Base-by-base conservation (phyloP, 1,140 invertebrate species). In the Coptotermes formosanus region DNA sequence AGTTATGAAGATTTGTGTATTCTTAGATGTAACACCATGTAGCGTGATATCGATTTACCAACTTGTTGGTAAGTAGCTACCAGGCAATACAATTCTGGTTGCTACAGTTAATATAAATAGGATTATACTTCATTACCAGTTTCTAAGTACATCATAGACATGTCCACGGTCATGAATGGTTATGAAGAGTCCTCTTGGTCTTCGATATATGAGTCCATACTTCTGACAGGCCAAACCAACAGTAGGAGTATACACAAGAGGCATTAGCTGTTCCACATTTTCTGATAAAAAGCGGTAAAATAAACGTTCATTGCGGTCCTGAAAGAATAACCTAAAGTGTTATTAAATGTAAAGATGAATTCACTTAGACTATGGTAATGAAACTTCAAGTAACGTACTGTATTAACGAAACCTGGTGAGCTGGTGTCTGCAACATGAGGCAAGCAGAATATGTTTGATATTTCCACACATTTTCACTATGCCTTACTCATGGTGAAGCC, bases 191-290 rank as follows among this genome's bases (percentile, higher is more conserved):
- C 99, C 99, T 90, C 97, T 95, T 1, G 98, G 98, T 90, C 98
- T 93, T 85, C 97, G 94, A 90, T 98, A 99, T 89, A 99, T 97
- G 45, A 98, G 94, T 52, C 98, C 98, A 90, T 98, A 99, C 89
- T 98, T 97, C 91, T 99, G 98, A 90, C 99, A 99, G 0, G 98
- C 98, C 88, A 97, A 92, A 0, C 99, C 99, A 21, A 99, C 99
- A 12, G 98, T 99, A 1, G 99, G 98, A 0, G 98, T 99, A 91
- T 99, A 99, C 7, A 99, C 97, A 89, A 99, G 97, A 0, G 99
- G 99, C 96, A 99, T 98, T 92, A 99, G 95, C 89, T 97, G 94
- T 90, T 98, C 96, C 86, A 99, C 95, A 91, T 99, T 97, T 91
- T 99, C 97, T 84, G 95, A 95, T 32, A 99, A 90, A 45, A 99